Percentiles rank a stretch among this genome's conserved stretches.
phyloP scores from a whole-genome alignment of 2,113 vertebrate genomes.

The Elgaria multicarinata region DNA sequence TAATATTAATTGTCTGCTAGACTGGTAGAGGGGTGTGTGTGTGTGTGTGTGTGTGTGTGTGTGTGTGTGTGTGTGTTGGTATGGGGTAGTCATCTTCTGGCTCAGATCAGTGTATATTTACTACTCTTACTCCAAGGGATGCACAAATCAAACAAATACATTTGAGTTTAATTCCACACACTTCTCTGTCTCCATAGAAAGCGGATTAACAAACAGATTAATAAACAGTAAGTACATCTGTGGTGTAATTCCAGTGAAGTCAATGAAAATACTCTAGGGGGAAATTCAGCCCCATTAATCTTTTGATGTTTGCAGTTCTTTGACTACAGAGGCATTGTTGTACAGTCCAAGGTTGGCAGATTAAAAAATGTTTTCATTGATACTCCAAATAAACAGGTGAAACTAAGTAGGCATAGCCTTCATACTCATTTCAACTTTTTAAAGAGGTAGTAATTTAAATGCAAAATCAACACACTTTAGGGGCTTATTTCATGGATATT shows the following conservation, averaged over 20 bases:
- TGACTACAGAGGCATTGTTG: neutral
- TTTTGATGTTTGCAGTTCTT: neutral
- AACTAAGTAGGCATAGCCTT: neutral
- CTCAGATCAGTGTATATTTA: neutral
- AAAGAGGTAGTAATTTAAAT: neutral
- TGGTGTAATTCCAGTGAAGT: neutral
- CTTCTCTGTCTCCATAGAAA: neutral
- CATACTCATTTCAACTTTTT: neutral
- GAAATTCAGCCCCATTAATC: slow-evolving; percentile 6
- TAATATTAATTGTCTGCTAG: neutral
- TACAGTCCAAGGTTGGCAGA: neutral
- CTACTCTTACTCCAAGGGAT: neutral
- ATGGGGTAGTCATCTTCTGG: neutral
- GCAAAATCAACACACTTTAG: neutral
- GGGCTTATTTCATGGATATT: neutral
- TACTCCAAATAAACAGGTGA: slow-evolving; percentile 3
- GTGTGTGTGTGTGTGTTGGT: neutral
- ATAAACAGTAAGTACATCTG: neutral
- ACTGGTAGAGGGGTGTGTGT: neutral
- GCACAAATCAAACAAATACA: neutral
- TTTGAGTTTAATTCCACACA: slow-evolving; percentile 7
- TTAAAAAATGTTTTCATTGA: slow-evolving; percentile 31
- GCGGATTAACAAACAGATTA: slow-evolving; percentile 17
- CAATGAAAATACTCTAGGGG: slow-evolving; percentile 14
- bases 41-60: too few species aligned